These are phyloP conservation scores for human DNA, from an alignment of 2,113 vertebrate species.

Conservation along the genomic window DNA sequence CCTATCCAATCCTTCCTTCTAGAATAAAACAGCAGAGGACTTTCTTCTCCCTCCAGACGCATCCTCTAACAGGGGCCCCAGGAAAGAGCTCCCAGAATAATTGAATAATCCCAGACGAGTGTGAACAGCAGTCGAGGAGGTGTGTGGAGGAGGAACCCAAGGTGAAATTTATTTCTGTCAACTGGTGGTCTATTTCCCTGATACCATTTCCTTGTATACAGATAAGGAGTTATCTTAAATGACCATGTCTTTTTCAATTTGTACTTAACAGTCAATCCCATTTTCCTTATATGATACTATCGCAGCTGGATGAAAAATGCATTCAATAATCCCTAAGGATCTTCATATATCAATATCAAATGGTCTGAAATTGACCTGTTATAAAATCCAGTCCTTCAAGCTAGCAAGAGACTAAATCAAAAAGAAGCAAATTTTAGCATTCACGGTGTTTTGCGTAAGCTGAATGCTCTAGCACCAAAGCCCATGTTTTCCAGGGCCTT, in stretches of 20 bases:
- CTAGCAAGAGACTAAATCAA: slow-evolving; percentile 78
- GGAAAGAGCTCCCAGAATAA: slow-evolving; percentile 55
- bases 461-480: slow-evolving; percentile 2
- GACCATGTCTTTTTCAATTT: slow-evolving; percentile 98
- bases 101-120: slow-evolving; percentile 35
- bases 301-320: slow-evolving; percentile 88
- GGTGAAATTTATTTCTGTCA: slow-evolving; percentile 93
- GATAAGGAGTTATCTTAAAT: slow-evolving; percentile 98
- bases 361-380: slow-evolving; percentile 88
- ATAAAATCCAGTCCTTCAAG: slow-evolving; percentile 85
- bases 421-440: slow-evolving; percentile 77
- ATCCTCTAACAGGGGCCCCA: not conserved
- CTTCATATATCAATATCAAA: slow-evolving; percentile 92
- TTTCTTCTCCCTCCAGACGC: not conserved
- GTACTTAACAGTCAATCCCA: slow-evolving; percentile 90
- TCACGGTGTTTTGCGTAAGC: slow-evolving; percentile 52
- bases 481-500: slow-evolving; percentile 48
- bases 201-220: slow-evolving; percentile 92
- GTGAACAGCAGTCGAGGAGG: slow-evolving; percentile 50
- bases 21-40: not conserved
- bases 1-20: not conserved
- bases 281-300: slow-evolving; percentile 88
- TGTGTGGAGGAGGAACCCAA: slow-evolving; percentile 81
- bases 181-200: slow-evolving; percentile 90
- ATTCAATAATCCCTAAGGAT: slow-evolving; percentile 88